Conservation (phyloP, 2,888 invertebrate species). For the Subacronicta megacephala region DNA sequence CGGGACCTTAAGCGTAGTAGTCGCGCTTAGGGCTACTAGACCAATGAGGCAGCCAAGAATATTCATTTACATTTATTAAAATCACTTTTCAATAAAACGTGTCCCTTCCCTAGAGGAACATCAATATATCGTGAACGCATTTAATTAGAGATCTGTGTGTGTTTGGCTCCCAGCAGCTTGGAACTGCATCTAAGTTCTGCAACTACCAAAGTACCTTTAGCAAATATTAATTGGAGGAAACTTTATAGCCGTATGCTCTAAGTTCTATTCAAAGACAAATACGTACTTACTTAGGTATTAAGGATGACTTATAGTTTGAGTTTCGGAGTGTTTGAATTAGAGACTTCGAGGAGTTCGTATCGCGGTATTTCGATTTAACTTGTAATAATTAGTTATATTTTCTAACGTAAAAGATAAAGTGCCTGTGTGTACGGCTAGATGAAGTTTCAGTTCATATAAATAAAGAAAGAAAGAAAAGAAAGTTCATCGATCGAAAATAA, state of each 20-base stretch:
- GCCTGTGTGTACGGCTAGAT: no score
- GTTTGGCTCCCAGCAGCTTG: constrained; percentile 58
- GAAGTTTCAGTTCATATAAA: no score
- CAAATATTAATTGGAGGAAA: constrained; percentile 79
- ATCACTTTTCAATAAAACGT: not conserved
- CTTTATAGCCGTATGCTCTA: constrained; percentile 67
- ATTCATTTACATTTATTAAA: not conserved
- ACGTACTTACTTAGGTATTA: constrained; percentile 61
- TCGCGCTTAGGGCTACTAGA: no score
- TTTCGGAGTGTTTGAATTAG: constrained; percentile 60
- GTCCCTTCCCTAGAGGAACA: constrained; percentile 3
- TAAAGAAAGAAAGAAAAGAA: no score
- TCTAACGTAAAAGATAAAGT: no score
- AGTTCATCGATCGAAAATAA: no score
- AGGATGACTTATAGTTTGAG: constrained; percentile 66
- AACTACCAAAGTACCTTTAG: constrained; percentile 75
- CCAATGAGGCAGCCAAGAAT: not conserved
- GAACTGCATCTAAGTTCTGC: constrained; percentile 71
- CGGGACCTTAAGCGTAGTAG: no score
- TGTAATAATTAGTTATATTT: no score
- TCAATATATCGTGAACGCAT: constrained; percentile 48
- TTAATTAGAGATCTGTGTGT: constrained; percentile 59
- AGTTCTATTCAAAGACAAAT: constrained; percentile 73
- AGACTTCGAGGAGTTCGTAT: constrained; percentile 36
- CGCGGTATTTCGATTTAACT: constrained; percentile 17